phyloP scores from a whole-genome alignment of 2,113 vertebrate species.

The Ophiodon elongatus region DNA sequence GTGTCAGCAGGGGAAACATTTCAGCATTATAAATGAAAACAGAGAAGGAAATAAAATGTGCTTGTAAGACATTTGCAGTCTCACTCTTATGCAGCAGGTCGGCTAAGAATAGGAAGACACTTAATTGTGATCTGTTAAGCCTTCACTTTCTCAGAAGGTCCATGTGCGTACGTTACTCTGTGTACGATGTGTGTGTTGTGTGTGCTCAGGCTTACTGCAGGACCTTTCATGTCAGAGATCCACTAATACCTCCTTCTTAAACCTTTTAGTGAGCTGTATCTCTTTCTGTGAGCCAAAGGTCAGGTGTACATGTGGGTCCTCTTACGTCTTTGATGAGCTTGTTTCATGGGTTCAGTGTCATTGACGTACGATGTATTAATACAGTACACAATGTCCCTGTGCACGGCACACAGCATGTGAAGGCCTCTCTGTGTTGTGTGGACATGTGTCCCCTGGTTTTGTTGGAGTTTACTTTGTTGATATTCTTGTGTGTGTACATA shows the following conservation, averaged over 20 bases:
- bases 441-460: no score
- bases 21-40: neutral
- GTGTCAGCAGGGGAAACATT: neutral
- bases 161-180: neutral
- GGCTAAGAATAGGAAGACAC: constrained; percentile 64
- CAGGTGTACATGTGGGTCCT: constrained; percentile 35
- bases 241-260: constrained; percentile 57
- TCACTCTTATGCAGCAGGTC: constrained; percentile 25
- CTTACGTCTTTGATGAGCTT: constrained; percentile 47
- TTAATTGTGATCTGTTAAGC: constrained; percentile 67
- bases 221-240: constrained; percentile 52
- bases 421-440: neutral
- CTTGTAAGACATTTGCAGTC: constrained; percentile 15
- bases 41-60: neutral
- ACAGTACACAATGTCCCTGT: neutral
- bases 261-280: constrained; percentile 34
- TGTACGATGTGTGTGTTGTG: constrained; percentile 2
- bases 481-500: neutral
- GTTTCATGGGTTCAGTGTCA: neutral
- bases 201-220: constrained; percentile 43
- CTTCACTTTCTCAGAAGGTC: constrained; percentile 59
- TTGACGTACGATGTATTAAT: constrained; percentile 43
- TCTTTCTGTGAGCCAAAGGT: constrained; percentile 1
- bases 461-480: neutral
- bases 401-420: neutral